Percentiles rank a stretch among this genome's conserved stretches.
Evolutionary conservation across 2,888 invertebrate species (phyloP).

Genomic region (Pollenia angustigena): DNA sequence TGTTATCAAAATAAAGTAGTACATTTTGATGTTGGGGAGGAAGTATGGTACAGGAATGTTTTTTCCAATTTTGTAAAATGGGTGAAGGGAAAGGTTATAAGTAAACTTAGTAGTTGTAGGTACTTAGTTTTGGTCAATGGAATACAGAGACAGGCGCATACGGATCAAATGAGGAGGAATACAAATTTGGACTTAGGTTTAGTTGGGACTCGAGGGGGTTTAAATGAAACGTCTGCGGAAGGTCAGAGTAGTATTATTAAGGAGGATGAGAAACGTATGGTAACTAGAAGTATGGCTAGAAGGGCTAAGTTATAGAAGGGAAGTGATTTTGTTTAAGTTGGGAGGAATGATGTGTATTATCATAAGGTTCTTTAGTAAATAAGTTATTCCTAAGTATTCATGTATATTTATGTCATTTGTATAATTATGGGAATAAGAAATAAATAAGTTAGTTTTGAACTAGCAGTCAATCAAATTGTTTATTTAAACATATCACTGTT

Average conservation of each 20-base stretch:
- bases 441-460: too few relatives aligned
- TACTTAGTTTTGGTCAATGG: slow-evolving; percentile 37
- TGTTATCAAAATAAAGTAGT: too few relatives aligned
- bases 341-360: neutral
- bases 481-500: too few relatives aligned
- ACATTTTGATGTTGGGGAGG: neutral
- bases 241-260: neutral
- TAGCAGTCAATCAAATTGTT: too few relatives aligned
- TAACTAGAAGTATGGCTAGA: slow-evolving; percentile 1
- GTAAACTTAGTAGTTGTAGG: slow-evolving; percentile 33
- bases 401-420: too few relatives aligned
- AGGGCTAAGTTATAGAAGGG: neutral
- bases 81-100: slow-evolving; percentile 21
- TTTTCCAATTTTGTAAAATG: slow-evolving; percentile 39
- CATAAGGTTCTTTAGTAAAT: too few relatives aligned
- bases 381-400: too few relatives aligned
- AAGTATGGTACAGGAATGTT: slow-evolving; percentile 37
- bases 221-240: neutral
- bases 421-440: too few relatives aligned
- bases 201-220: neutral
- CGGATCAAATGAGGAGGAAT: slow-evolving; percentile 5
- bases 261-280: neutral
- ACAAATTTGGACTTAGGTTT: neutral
- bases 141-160: neutral
- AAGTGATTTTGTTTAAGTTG: neutral